Evolutionary conservation across 2,797 vertebrate species (phyloP), one percentile per base, ranked within the genome.

Genomic region (Synanceia verrucosa): DNA sequence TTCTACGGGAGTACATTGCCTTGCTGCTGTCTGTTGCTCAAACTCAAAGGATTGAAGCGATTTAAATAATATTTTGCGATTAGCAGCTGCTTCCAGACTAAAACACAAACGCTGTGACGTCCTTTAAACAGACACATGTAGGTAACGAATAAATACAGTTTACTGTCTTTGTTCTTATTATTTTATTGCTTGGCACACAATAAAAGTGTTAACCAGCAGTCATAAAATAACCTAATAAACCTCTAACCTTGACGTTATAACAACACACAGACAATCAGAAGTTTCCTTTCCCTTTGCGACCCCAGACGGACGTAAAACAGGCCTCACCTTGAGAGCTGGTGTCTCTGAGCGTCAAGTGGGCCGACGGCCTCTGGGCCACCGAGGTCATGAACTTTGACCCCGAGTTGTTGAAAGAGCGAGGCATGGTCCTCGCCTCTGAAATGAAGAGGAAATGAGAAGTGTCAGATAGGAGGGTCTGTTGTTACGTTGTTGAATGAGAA

Each of bases 321-420:
- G 6, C 0, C 85, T 90, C 75, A 94, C 94, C 90, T 90, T 88
- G 91, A 21, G 90, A 53, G 70, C 83, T 79, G 77, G 79, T 82
- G 83, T 95, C 94, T 82, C 92, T 75, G 36, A 95, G 93, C 61
- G 94, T 95, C 79, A 97, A 88, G 70, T 96, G 96, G 28, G 94
- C 95, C 0, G 96, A 96, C 4, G 96, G 93, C 56, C 94, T 92
- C 79, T 94, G 87, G 0, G 86, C 71, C 47, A 75, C 47, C 13
- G 73, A 91, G 87, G 88, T 87, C 77, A 86, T 60, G 43, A 90
- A 89, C 79, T 92, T 94, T 51, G 91, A 91, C 48, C 92, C 93
- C 0, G 95, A 86, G 63, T 85, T 91, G 86, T 95, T 94, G 83
- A 94, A 94, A 5, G 84, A 34, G 8, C 83, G 91, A 52, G 93